phyloP scores from a whole-genome alignment of 2,113 vertebrate genomes.

The Deroptyus accipitrinus region DNA sequence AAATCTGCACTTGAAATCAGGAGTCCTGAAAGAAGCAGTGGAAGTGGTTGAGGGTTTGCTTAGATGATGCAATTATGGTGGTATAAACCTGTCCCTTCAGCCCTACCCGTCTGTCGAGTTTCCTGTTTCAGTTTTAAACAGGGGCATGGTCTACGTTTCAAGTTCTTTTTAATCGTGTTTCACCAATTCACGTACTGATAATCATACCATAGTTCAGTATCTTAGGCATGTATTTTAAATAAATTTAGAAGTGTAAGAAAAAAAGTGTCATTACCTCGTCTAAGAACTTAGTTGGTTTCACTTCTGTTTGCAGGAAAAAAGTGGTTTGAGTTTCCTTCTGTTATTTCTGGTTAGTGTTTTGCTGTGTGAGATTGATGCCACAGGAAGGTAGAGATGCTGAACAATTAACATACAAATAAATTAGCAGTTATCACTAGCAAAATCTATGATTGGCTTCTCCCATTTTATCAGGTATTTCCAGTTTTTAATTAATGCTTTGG shows the following conservation, averaged over 20 bases:
- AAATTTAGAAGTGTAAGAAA: not conserved
- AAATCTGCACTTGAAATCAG: not conserved
- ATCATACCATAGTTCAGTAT: rapidly evolving
- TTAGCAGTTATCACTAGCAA: not conserved
- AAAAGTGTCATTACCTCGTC: not conserved
- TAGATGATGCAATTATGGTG: rapidly evolving
- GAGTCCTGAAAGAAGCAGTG: not conserved
- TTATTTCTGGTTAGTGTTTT: not conserved
- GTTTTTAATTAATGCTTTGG: not conserved
- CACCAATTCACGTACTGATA: not conserved
- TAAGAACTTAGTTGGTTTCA: not conserved
- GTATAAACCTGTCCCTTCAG: not conserved
- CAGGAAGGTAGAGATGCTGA: not conserved
- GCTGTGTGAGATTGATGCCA: not conserved
- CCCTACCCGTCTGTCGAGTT: not conserved
- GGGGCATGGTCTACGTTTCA: not conserved
- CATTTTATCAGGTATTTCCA: constrained; percentile 22
- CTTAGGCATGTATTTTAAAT: not conserved
- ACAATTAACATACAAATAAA: constrained; percentile 1
- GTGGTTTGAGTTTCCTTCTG: not conserved
- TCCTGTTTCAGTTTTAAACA: not conserved
- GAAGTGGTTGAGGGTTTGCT: not conserved
- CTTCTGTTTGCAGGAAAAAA: not conserved
- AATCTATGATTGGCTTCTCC: not conserved
- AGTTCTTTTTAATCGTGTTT: not conserved